Percentiles rank a stretch among this genome's conserved stretches.
Evolutionary conservation across 2,113 vertebrate species (phyloP).

Genomic region (Pachyramphus minor): DNA sequence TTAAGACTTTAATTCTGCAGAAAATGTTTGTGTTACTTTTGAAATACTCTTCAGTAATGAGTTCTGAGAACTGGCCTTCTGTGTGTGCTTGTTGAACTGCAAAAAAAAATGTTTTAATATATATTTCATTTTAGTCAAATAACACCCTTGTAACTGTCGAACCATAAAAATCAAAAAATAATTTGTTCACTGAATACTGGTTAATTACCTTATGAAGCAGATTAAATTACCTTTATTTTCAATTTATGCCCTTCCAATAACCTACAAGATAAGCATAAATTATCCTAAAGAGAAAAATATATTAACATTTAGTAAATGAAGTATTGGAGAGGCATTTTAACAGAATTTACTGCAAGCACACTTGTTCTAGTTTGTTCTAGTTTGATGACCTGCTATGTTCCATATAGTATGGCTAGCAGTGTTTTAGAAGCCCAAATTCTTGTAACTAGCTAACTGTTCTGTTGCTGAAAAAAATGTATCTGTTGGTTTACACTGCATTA

Average conservation of each 20-base stretch:
- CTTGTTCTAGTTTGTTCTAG: not conserved
- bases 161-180: not conserved
- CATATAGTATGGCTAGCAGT: not conserved
- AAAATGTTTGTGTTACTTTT: not conserved
- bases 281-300: not conserved
- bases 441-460: not conserved
- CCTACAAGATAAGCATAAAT: fast-evolving
- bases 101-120: not conserved
- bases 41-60: not conserved
- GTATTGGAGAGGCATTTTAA: not conserved
- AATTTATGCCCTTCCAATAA: not conserved
- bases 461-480: not conserved
- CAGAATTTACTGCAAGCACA: not conserved
- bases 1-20: not conserved
- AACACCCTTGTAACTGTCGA: not conserved
- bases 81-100: not conserved
- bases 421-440: not conserved
- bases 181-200: not conserved
- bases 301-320: not conserved
- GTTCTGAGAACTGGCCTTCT: not conserved
- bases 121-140: not conserved
- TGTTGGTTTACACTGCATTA: not conserved
- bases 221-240: not conserved
- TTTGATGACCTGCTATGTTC: not conserved
- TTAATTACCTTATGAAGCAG: not conserved